Conservation (phyloP, 2,888 invertebrate species). For the Dynastes maya region DNA sequence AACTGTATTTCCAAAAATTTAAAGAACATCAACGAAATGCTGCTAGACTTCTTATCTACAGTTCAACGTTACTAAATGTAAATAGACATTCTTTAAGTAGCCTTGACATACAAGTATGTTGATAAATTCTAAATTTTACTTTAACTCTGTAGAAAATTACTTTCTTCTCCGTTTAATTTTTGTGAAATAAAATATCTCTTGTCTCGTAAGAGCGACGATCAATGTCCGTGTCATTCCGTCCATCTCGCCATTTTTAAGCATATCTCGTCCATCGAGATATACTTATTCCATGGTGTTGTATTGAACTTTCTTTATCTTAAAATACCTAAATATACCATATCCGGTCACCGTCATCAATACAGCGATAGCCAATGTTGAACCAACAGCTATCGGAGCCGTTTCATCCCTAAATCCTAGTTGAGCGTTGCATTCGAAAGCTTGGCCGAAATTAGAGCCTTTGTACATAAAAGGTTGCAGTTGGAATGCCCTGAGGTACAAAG, state of each 20-base stretch:
- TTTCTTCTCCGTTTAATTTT: constrained; percentile 14
- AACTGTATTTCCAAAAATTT: neutral
- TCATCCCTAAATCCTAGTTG: constrained; percentile 80
- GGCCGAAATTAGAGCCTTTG: constrained; percentile 82
- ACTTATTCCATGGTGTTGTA: constrained; percentile 92
- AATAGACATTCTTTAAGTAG: constrained; percentile 30
- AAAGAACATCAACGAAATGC: constrained; percentile 5
- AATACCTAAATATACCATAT: constrained; percentile 89
- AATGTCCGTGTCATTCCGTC: neutral
- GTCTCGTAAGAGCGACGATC: neutral
- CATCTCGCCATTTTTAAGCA: neutral
- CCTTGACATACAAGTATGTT: constrained; percentile 14
- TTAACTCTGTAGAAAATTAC: constrained; percentile 26
- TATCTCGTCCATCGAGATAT: neutral
- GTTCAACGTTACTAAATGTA: constrained; percentile 4
- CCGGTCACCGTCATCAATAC: constrained; percentile 87
- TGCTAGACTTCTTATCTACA: neutral
- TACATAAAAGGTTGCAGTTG: constrained; percentile 92
- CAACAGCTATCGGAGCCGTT: constrained; percentile 88
- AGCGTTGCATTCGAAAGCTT: constrained; percentile 79
- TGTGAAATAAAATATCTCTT: constrained; percentile 5
- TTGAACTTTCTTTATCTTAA: constrained; percentile 92
- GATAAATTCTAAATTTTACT: neutral
- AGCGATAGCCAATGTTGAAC: constrained; percentile 87
- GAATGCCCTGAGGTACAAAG: constrained; percentile 69